These are phyloP conservation scores for Camponotus pennsylvanicus DNA, from an alignment of 1,140 invertebrate genomes.

Conservation along the genomic window DNA sequence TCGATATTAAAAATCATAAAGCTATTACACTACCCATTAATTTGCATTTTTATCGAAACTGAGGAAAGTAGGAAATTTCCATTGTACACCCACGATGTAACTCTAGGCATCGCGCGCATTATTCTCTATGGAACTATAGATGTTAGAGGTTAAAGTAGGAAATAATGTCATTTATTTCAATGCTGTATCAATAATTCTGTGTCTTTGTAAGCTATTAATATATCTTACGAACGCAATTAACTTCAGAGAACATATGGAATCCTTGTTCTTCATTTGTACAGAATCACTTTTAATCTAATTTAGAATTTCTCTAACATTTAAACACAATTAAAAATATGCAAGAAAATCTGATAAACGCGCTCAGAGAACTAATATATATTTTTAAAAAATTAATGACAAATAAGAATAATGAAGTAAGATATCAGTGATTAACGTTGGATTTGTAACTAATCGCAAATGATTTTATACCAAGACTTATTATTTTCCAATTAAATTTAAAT, in stretches of 20 bases:
- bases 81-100: not conserved
- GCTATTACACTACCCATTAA: conserved; percentile 7
- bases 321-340: not conserved
- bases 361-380: not conserved
- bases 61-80: not conserved
- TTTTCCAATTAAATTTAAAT: not conserved
- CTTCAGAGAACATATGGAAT: not conserved
- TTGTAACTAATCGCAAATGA: conserved; percentile 23
- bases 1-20: not conserved
- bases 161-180: conserved; percentile 17
- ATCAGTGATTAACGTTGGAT: not conserved
- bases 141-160: not conserved
- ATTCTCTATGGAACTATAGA: not conserved
- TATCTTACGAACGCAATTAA: not conserved
- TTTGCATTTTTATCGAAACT: not conserved
- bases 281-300: conserved; percentile 5
- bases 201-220: conserved; percentile 13
- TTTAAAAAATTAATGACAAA: not conserved
- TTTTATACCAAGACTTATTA: not conserved
- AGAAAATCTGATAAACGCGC: not conserved
- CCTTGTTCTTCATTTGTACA: not conserved
- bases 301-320: not conserved
- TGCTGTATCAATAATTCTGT: not conserved
- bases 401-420: not conserved
- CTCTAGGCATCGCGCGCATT: not conserved